Evolutionary conservation across 2,797 vertebrate genomes (phyloP).

Genomic region (Masticophis lateralis): DNA sequence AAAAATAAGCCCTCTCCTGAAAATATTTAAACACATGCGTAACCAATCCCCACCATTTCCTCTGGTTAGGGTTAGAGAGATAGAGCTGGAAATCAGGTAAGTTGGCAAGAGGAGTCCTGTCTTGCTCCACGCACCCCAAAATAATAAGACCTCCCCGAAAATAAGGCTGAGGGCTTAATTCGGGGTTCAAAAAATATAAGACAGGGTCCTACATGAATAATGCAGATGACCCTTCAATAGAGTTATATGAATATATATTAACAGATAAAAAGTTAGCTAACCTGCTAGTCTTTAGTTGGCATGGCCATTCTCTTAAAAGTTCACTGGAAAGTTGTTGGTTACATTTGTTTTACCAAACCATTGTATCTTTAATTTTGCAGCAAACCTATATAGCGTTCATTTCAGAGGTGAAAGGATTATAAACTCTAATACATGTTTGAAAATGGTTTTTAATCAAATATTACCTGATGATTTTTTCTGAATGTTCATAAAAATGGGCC

Average conservation of each 20-base stretch:
- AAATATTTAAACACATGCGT: too few relatives aligned
- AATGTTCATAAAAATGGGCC: background rate
- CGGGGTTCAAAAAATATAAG: too few relatives aligned
- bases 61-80: too few relatives aligned
- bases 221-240: background rate
- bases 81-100: too few relatives aligned
- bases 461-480: background rate
- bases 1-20: too few relatives aligned
- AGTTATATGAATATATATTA: background rate
- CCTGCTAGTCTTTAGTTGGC: background rate
- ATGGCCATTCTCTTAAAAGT: background rate
- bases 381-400: background rate
- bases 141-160: too few relatives aligned
- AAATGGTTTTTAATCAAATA: background rate
- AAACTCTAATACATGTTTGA: background rate
- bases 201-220: too few relatives aligned
- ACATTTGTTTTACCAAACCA: background rate
- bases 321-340: background rate
- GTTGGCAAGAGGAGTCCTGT: too few relatives aligned
- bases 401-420: background rate
- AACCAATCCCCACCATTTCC: too few relatives aligned
- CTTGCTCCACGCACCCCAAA: too few relatives aligned
- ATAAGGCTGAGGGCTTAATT: too few relatives aligned
- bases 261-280: background rate
- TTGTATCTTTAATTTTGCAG: background rate